Evolutionary conservation across 2,888 invertebrate species (phyloP).

Genomic region (Orgyia antiqua): DNA sequence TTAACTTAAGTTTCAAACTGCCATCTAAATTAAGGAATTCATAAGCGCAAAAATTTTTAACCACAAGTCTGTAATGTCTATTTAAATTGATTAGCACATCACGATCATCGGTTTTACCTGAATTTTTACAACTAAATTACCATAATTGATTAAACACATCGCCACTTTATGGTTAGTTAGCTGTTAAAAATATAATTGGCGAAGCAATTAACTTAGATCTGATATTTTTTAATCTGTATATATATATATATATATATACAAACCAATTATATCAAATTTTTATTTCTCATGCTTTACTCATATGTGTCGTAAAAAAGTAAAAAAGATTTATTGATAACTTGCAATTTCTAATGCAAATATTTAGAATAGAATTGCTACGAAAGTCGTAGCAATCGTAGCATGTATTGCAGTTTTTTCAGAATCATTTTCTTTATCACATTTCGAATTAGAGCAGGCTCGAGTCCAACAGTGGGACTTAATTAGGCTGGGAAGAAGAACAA

Average conservation of each 20-base stretch:
- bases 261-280: constrained; percentile 16
- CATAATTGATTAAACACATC: constrained; percentile 25
- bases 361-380: constrained; percentile 3
- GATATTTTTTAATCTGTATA: too few species aligned
- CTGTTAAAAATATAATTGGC: constrained; percentile 23
- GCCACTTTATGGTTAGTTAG: constrained; percentile 13
- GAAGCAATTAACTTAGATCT: constrained; percentile 18
- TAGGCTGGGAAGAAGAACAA: too few species aligned
- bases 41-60: too few species aligned
- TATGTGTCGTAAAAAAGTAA: constrained; percentile 3
- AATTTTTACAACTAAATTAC: constrained; percentile 20
- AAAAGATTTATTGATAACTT: constrained; percentile 1
- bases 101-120: constrained; percentile 5
- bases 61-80: too few species aligned
- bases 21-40: too few species aligned
- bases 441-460: too few species aligned
- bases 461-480: too few species aligned
- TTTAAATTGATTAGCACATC: constrained; percentile 17
- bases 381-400: constrained; percentile 6
- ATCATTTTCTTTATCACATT: too few species aligned
- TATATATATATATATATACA: constrained; percentile 9
- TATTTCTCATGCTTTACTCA: constrained; percentile 12
- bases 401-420: too few species aligned
- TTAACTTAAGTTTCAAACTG: too few species aligned
- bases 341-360: background rate